Base-by-base conservation (phyloP, 2,888 invertebrate genomes). In the Amphipoea oculea region DNA sequence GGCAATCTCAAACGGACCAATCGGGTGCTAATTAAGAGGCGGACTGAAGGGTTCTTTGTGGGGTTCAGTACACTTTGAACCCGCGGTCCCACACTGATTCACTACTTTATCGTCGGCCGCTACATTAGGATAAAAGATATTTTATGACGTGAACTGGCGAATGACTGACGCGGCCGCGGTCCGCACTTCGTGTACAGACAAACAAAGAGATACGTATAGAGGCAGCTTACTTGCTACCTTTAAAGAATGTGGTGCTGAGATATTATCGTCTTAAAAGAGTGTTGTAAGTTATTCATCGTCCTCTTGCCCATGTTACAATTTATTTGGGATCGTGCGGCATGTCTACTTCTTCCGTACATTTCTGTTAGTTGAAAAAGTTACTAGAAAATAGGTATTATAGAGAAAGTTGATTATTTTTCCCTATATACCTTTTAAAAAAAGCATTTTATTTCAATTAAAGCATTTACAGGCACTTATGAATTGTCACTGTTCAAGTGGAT, bases 1-100 rank as follows among this genome's bases (percentile, higher is more conserved):
- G 45, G 77, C 69, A 73, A 79, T 82, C 83, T 82, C 63, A 68
- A 82, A 87, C 83, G 88, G 86, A 89, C 89, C 89, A 91, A 91
- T 90, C 89, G 90, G 88, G 90, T 86, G 90, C 90, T 94, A 94
- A 95, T 94, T 94, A 92, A 89, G 90, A 90, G 84, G 80, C 86
- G 83, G 88, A 86, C 90, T 82, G 90, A 91, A 92, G 92, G 91
- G 90, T 87, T 90, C 93, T 92, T 90, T 91, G 92, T 93, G 83
- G 90, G 86, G 92, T 92, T 92, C 93, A 93, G 84, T 93, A 88
- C 92, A 88, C 93, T 94, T 91, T 93, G 92, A 93, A 92, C 93
- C 85, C 89, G 84, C 40, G 81, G 69, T 70, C 68, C 48, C 73
- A 71, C 79, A 82, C 87, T 91, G 90, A 90, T 89, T 91, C 92